Conservation (phyloP, 2,113 vertebrate species). For the Glareola pratincola region DNA sequence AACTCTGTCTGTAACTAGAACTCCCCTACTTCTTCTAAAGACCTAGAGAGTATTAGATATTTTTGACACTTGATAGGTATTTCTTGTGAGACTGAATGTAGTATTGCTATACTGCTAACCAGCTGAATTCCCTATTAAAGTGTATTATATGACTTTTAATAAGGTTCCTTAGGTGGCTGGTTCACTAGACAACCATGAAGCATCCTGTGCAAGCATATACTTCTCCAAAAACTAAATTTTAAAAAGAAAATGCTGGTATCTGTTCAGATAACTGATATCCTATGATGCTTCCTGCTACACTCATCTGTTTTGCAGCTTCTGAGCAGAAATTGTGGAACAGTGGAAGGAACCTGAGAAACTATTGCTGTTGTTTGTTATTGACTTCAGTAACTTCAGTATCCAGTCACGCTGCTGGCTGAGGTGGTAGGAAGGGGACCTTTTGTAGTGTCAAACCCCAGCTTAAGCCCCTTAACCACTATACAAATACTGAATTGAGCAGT, state of each 20-base stretch:
- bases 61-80: neutral
- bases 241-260: neutral
- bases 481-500: neutral
- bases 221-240: neutral
- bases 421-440: neutral
- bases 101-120: neutral
- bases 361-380: neutral
- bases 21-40: neutral
- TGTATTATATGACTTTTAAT: neutral
- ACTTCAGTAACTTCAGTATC: neutral
- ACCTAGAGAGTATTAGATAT: neutral
- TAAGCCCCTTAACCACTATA: neutral
- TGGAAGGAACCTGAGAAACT: neutral
- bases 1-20: neutral
- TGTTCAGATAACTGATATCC: neutral
- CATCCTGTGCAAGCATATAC: neutral
- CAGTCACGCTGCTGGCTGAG: neutral
- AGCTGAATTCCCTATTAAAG: neutral
- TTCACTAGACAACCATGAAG: neutral
- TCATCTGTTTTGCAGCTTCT: neutral
- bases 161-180: neutral
- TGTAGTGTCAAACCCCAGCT: rapidly evolving
- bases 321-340: neutral
- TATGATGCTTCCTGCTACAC: neutral
- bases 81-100: neutral